Evolutionary conservation across 2,113 vertebrate genomes (phyloP).

Genomic region (Bothrops jararaca): DNA sequence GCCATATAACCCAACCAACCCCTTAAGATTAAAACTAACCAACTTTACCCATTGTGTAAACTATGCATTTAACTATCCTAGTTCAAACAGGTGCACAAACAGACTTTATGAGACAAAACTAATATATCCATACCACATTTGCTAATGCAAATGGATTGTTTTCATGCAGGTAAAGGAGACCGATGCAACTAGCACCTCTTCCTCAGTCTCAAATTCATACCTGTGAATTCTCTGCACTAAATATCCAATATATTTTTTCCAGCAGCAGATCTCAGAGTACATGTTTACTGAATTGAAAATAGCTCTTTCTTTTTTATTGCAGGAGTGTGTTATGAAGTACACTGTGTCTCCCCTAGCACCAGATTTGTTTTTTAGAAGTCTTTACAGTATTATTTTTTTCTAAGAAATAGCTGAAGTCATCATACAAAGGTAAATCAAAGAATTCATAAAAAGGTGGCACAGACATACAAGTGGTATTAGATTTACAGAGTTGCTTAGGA

Average conservation of each 20-base stretch:
- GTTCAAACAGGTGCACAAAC: not conserved
- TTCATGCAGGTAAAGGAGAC: not conserved
- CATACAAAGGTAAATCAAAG: not conserved
- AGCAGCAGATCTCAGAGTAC: not conserved
- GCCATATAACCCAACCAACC: not conserved
- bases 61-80: not conserved
- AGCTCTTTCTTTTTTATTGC: not conserved
- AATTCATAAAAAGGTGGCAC: not conserved
- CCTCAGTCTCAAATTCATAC: not conserved
- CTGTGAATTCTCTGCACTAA: not conserved
- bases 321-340: not conserved
- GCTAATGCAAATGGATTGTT: not conserved
- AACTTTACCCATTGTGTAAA: not conserved
- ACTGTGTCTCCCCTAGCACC: not conserved
- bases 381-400: not conserved
- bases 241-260: not conserved
- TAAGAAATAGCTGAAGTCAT: not conserved
- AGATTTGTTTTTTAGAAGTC: not conserved
- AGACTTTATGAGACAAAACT: not conserved
- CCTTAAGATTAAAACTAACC: not conserved
- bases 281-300: not conserved
- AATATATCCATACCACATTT: not conserved
- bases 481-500: not conserved
- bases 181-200: not conserved
- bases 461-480: not conserved